phyloP scores from a whole-genome alignment of 2,888 invertebrate species.

The Eupithecia subfuscata region DNA sequence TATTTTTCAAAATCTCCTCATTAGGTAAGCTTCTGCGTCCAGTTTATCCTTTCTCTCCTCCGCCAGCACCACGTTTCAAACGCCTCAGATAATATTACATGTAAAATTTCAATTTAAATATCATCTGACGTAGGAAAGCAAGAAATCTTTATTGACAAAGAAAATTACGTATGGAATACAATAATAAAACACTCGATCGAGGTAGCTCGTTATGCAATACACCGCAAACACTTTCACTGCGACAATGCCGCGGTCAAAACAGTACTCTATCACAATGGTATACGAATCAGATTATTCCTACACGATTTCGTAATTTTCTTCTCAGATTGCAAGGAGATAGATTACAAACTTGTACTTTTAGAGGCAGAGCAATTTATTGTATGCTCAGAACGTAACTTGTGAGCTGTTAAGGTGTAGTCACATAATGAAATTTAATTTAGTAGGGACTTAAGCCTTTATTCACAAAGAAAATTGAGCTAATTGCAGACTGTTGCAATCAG shows the following conservation, averaged over 20 bases:
- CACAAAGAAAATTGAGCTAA: too few relatives aligned
- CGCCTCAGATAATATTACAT: neutral
- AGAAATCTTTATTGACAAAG: too few relatives aligned
- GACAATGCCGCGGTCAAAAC: slow-evolving; percentile 49
- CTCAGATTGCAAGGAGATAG: slow-evolving; percentile 40
- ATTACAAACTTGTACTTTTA: slow-evolving; percentile 20
- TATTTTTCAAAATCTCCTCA: too few relatives aligned
- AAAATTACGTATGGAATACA: slow-evolving; percentile 44
- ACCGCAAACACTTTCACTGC: slow-evolving; percentile 74
- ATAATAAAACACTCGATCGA: slow-evolving; percentile 56
- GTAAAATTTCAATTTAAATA: neutral
- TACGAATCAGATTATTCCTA: slow-evolving; percentile 24
- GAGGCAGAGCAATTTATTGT: slow-evolving; percentile 29
- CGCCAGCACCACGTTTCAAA: too few relatives aligned
- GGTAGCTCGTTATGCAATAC: slow-evolving; percentile 72
- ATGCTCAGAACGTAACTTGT: slow-evolving; percentile 22
- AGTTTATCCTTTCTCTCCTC: too few relatives aligned
- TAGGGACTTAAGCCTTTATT: too few relatives aligned
- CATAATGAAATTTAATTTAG: neutral
- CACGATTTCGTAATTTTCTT: slow-evolving; percentile 30
- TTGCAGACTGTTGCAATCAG: too few relatives aligned
- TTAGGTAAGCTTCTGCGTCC: too few relatives aligned
- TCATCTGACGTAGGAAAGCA: slow-evolving; percentile 39
- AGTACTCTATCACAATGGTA: slow-evolving; percentile 47
- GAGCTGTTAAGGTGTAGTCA: neutral